Base-by-base conservation (phyloP, 2,888 invertebrate genomes). In the Cataglyphis albicans region DNA sequence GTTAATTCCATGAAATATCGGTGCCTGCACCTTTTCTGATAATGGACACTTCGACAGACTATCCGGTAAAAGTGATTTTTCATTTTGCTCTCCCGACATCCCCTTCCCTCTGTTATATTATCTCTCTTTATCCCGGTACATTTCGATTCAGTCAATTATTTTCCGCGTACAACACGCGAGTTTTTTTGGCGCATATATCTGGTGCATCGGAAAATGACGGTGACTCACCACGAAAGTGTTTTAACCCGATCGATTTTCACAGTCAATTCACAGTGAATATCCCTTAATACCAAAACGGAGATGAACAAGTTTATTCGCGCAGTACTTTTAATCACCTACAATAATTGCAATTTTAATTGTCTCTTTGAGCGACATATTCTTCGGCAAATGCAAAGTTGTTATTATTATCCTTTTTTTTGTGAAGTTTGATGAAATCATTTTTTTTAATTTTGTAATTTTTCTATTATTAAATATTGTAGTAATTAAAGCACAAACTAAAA, bases 1-100 rank as follows among this genome's bases (percentile, higher is more conserved):
- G 59, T 65, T 82, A 82, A 84, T 84, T 84, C 74, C 82, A 35
- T 84, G 75, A 84, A 82, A 84, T 84, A 84, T 84, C 82, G 84
- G 48, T 70, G 57, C 59, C 59, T 80, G 68, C 63, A 68, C 63
- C 57, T 80, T 83, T 70, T 64, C 63, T 80, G 83, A 83, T 83
- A 83, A 83, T 83, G 83, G 80, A 83, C 80, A 83, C 80, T 80
- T 83, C 80, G 80, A 80, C 83, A 80, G 80, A 82, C 82, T 76
- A 68, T 61, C 29, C 41, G 35, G 44, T 76, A 64, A 70, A 64
- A 83, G 70, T 70, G 57, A 83, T 80, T 83, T 83, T 83, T 80
- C 83, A 83, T 83, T 83, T 83, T 38, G 29, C 44, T 12, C 59
- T 59, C 35, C 44, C 35, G 35, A 59, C 64, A 9, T 63, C 0